phyloP scores from a whole-genome alignment of 2,113 vertebrate species.

The Bufo gargarizans region DNA sequence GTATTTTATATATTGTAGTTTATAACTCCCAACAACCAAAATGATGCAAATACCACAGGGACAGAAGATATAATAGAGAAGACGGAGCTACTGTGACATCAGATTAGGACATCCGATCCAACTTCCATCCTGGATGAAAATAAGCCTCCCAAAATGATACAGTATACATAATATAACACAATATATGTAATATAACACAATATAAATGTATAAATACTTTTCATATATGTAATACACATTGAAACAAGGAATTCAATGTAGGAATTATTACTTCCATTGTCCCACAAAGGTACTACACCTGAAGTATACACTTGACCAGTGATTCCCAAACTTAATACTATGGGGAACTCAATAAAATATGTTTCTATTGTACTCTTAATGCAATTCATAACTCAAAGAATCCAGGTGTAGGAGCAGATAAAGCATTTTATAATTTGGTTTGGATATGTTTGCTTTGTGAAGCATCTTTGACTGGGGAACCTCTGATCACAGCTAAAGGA shows the following conservation, averaged over 20 bases:
- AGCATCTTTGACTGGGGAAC: no score
- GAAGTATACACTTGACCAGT: neutral
- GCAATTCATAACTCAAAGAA: no score
- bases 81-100: neutral
- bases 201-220: neutral
- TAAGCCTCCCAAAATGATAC: neutral
- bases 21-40: neutral
- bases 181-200: neutral
- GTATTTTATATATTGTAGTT: neutral
- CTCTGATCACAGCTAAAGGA: no score
- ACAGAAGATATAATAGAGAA: neutral
- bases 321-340: no score
- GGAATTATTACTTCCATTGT: neutral
- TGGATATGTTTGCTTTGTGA: no score
- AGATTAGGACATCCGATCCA: neutral
- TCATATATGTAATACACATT: neutral
- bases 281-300: neutral
- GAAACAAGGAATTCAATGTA: neutral
- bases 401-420: no score
- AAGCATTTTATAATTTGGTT: no score
- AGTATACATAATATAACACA: neutral
- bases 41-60: neutral
- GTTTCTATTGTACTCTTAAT: no score
- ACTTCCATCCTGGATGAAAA: neutral
- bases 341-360: no score